These are phyloP conservation scores for Polietes domitor DNA, from an alignment of 2,888 invertebrate species.

Conservation along the genomic window DNA sequence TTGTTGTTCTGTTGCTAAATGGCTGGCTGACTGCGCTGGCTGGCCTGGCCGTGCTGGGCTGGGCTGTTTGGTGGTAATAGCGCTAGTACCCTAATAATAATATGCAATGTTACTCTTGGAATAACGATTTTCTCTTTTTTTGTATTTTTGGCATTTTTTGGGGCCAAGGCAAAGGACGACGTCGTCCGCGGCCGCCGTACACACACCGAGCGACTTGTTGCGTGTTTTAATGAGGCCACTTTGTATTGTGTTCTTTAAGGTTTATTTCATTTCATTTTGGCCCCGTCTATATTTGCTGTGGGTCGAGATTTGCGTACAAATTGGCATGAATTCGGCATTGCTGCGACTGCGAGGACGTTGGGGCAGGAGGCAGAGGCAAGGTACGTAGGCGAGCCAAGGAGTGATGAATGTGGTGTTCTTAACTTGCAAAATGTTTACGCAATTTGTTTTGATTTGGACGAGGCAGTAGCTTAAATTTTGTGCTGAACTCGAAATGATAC, in stretches of 20 bases:
- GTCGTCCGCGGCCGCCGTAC: not conserved
- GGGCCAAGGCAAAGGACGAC: slow-evolving; percentile 62
- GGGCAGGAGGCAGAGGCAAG: not conserved
- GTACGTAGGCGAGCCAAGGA: not conserved
- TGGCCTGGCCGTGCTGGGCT: not conserved
- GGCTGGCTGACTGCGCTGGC: slow-evolving; percentile 2
- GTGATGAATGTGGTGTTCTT: slow-evolving; percentile 59
- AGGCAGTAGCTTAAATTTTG: slow-evolving; percentile 6
- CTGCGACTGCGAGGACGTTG: not conserved
- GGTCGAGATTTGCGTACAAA: slow-evolving; percentile 47
- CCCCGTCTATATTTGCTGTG: slow-evolving; percentile 22
- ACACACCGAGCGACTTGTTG: slow-evolving; percentile 56
- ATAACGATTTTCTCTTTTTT: slow-evolving; percentile 42
- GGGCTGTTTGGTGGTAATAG: slow-evolving; percentile 30
- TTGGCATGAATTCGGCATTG: slow-evolving; percentile 41
- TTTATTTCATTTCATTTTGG: slow-evolving; percentile 52
- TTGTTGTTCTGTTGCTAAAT: not conserved
- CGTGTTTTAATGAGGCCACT: slow-evolving; percentile 66
- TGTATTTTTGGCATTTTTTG: slow-evolving; percentile 23
- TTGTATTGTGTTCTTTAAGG: slow-evolving; percentile 62
- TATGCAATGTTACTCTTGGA: slow-evolving; percentile 63
- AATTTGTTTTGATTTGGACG: slow-evolving; percentile 60
- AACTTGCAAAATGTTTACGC: slow-evolving; percentile 60
- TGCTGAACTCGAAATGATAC: too few species aligned
- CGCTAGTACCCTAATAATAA: slow-evolving; percentile 64